Evolutionary conservation across 2,797 vertebrate genomes (phyloP), one percentile per base, ranked within the genome.

Genomic region (Sternotherus odoratus): DNA sequence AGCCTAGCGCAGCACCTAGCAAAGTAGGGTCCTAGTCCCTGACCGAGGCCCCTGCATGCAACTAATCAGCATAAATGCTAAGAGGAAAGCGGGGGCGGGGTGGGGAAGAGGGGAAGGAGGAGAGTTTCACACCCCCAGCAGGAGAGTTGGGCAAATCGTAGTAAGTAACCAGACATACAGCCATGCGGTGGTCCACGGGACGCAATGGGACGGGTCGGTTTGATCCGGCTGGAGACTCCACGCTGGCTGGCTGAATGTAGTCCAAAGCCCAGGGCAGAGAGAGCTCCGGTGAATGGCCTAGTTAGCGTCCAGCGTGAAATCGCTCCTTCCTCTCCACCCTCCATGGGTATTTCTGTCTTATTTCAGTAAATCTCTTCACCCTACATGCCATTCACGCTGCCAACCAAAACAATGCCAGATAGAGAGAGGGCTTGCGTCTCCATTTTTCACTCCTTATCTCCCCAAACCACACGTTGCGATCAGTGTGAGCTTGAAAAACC

Each of bases 401-500:
- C 75, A 53, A 51, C 75, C 77, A 30, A 57, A 87, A 79, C 75
- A 74, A 46, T 2, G 23, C 17, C 16, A 54, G 81, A 83, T 83
- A 87, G 51, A 75, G 63, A 9, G n/a, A 28, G 54, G 72, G 69
- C 33, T 83, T 36, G 63, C 1, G 49, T 3, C 28, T 48, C 46
- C 17, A 2, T 19, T 24, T 6, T 6, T 46, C 63, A 13, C 23
- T 30, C 5, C 8, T 85, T 8, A 66, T n/a, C 87, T 17, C 74
- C 46, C 16, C 46, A 84, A 90, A 90, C 66, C 54, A 81, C 43
- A 90, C 19, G 12, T 39, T 21, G 48, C 50, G 92, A 93, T 90
- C 95, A 86, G 66, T n/a, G 75, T 82, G 96, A 95, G 94, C 92
- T 48, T 28, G 30, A 87, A 57, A 66, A 57, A 49, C 11, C 11